Evolutionary conservation across 2,113 vertebrate genomes (phyloP), one percentile per base, ranked within the genome.

Genomic region (Embiotoca jacksoni): DNA sequence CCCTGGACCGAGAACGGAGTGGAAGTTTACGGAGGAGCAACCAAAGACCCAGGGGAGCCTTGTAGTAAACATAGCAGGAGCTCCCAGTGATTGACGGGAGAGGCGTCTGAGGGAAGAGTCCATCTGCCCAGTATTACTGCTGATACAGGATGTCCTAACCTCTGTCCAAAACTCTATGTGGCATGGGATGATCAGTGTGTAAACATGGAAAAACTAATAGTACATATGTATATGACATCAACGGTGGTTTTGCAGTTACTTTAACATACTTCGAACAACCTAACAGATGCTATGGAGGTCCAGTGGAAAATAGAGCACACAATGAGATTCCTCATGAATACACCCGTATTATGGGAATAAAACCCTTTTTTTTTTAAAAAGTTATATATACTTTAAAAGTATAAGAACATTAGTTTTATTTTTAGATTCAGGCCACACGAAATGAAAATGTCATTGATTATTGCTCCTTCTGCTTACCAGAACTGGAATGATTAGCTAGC

Each of bases 1-100:
- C 94, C 95, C 53, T 99, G 98, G 98, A 96, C 95, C 15, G 96
- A 97, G 86, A 94, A 92, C 52, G 91, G 92, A 0, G 93, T 99
- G 15, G 96, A 97, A 63, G 94, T 96, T 75, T 95, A 96, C 0
- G 98, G 98, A 3, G 98, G 98, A 0, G 96, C 96, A 41, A 95
- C 92, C 54, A 99, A 98, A 91, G 86, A 86, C 1, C 72, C 92
- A 0, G 96, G 97, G 0, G 89, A 97, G 0, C 94, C 95, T 52
- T 99, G 98, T 0, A 93, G 94, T 69, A 96, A 96, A 91, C 94
- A 92, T 56, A 92, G 93, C 92, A 91, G 94, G 85, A 2, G 94
- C 89, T 96, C 90, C 8, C 49, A 89, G 87, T 89, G 72, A 93
- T 75, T 5, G 54, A 2, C 10, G 11, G 30, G 30, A 37, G 44